These are phyloP conservation scores for Heliconius hermathena DNA, from an alignment of 1,140 invertebrate species.

Conservation along the genomic window DNA sequence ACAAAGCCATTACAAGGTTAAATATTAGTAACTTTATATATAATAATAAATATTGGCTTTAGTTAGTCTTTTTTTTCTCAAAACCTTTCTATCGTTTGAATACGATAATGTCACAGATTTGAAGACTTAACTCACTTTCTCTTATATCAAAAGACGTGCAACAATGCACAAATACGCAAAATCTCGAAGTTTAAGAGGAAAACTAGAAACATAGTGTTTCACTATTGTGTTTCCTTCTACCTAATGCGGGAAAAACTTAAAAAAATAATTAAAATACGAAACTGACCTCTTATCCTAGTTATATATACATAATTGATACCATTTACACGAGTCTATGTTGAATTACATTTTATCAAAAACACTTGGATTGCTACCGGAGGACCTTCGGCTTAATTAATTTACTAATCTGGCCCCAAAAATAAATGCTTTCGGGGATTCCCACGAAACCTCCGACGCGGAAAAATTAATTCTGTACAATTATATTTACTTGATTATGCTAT, in stretches of 20 bases:
- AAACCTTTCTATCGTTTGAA: no score
- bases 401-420: slow-evolving; percentile 40
- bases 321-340: neutral
- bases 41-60: neutral
- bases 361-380: slow-evolving; percentile 24
- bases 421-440: slow-evolving; percentile 8
- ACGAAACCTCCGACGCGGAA: slow-evolving; percentile 1
- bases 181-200: no score
- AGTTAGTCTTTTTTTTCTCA: no score
- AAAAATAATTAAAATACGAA: neutral
- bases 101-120: no score
- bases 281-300: neutral
- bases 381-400: slow-evolving; percentile 43
- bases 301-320: slow-evolving; percentile 2
- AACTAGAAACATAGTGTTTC: no score
- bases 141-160: no score
- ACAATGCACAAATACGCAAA: no score
- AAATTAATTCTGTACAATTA: slow-evolving; percentile 22
- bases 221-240: no score
- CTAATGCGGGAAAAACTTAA: neutral
- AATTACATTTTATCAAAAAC: slow-evolving; percentile 38
- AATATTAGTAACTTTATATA: neutral
- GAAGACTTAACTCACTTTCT: no score
- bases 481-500: slow-evolving; percentile 20
- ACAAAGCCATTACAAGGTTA: neutral